Percentiles rank a stretch among this genome's conserved stretches.
Conservation (phyloP, 2,113 vertebrate genomes). For the Anseranas semipalmata region DNA sequence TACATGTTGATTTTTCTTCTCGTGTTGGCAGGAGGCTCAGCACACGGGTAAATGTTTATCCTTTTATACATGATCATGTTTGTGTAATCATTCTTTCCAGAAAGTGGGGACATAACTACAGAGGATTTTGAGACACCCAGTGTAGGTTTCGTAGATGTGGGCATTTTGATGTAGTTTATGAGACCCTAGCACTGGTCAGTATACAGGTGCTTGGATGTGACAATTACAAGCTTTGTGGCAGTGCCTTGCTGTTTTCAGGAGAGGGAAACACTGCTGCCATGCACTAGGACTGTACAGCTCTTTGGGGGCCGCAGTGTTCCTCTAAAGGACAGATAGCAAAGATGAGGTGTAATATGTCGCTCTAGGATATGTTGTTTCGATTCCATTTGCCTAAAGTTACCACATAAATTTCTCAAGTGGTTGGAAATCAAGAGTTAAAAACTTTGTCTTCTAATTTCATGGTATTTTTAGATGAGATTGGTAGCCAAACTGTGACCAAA, state of each 20-base stretch:
- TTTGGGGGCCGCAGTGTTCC: background rate
- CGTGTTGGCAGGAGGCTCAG: background rate
- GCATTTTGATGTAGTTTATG: background rate
- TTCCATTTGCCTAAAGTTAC: background rate
- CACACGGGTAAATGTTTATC: background rate
- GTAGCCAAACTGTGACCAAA: background rate
- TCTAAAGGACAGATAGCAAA: background rate
- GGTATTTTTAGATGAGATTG: background rate
- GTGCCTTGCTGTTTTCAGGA: background rate
- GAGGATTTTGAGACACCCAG: background rate
- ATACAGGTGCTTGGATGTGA: background rate
- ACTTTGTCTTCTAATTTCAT: background rate
- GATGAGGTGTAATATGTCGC: background rate
- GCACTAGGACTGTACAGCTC: accelerated
- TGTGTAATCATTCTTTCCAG: background rate
- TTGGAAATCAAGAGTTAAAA: background rate
- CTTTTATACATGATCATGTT: background rate
- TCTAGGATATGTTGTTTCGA: background rate
- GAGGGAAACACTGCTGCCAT: background rate
- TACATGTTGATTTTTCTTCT: background rate
- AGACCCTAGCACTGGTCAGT: background rate
- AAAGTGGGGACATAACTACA: background rate
- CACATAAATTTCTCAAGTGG: background rate
- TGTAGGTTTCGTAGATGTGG: background rate
- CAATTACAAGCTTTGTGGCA: background rate